These are phyloP conservation scores for Oryzias curvinotus DNA, from an alignment of 2,113 vertebrate species.

Conservation along the genomic window DNA sequence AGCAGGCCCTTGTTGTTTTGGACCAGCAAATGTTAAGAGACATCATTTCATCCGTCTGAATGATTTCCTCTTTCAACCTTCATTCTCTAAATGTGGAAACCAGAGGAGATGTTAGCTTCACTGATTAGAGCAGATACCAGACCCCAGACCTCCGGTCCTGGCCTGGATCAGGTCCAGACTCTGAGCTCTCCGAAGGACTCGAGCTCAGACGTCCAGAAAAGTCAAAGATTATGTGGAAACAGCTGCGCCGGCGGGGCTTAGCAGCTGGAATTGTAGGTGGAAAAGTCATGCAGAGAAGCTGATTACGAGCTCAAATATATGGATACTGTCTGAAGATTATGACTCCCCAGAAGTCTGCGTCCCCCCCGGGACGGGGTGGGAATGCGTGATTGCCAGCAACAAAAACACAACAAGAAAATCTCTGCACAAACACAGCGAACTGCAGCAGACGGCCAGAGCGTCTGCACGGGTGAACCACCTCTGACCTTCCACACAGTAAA, in stretches of 20 bases:
- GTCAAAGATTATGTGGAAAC: neutral
- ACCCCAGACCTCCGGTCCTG: neutral
- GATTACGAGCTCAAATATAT: neutral
- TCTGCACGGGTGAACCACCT: constrained; percentile 8
- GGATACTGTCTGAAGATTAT: neutral
- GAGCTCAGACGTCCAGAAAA: too few relatives aligned
- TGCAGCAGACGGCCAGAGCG: neutral
- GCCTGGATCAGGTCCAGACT: too few relatives aligned
- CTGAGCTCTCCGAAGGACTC: neutral
- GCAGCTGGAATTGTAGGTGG: neutral
- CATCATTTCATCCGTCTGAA: too few relatives aligned
- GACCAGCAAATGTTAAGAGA: too few relatives aligned
- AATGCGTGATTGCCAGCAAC: constrained; percentile 3
- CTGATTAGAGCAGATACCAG: too few relatives aligned
- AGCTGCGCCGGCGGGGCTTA: neutral
- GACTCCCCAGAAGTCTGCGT: neutral
- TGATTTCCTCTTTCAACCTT: too few relatives aligned
- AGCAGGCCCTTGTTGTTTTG: too few relatives aligned
- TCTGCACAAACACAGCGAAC: constrained; percentile 5
- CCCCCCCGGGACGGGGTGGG: neutral
- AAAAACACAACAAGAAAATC: constrained; percentile 3
- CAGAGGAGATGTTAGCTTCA: too few relatives aligned
- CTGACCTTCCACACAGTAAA: neutral
- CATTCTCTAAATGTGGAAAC: too few relatives aligned
- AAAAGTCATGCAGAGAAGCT: neutral